These are phyloP conservation scores for Pachyseris speciosa DNA, from an alignment of 64 coral and sea anemone species.

Conservation along the genomic window DNA sequence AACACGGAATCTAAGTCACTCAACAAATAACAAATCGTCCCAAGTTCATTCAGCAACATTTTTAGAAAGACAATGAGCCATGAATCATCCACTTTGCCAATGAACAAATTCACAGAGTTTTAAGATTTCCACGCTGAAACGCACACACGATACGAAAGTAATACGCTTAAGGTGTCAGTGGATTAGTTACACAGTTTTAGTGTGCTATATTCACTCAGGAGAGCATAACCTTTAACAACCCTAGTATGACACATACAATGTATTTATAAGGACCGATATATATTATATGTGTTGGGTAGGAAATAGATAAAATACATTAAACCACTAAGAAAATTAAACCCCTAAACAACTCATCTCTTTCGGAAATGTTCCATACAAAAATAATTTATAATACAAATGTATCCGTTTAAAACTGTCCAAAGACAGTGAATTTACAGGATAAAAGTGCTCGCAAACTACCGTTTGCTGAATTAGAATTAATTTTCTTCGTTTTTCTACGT, in stretches of 20 bases:
- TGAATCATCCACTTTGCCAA: not conserved
- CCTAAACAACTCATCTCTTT: not conserved
- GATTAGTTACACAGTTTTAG: too few species aligned
- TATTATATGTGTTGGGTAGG: not conserved
- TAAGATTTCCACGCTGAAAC: not conserved
- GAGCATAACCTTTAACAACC: too few species aligned
- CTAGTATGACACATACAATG: too few species aligned
- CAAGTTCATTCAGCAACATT: too few species aligned
- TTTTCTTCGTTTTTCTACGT: not conserved
- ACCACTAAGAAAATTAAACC: not conserved
- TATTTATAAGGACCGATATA: not conserved
- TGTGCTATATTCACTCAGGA: too few species aligned
- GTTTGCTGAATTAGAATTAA: not conserved
- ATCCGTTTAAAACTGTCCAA: not conserved
- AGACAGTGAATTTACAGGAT: not conserved
- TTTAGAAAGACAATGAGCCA: too few species aligned
- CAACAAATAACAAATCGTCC: too few species aligned
- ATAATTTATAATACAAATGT: slow-evolving; percentile 51
- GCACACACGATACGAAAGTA: too few species aligned
- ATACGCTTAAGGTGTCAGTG: too few species aligned
- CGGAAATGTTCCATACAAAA: slow-evolving; percentile 46
- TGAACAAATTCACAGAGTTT: not conserved
- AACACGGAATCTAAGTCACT: too few species aligned
- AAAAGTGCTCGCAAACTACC: not conserved
- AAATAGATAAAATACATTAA: slow-evolving; percentile 22